phyloP scores from a whole-genome alignment of 2,888 invertebrate species.

The Chloromyia formosa region DNA sequence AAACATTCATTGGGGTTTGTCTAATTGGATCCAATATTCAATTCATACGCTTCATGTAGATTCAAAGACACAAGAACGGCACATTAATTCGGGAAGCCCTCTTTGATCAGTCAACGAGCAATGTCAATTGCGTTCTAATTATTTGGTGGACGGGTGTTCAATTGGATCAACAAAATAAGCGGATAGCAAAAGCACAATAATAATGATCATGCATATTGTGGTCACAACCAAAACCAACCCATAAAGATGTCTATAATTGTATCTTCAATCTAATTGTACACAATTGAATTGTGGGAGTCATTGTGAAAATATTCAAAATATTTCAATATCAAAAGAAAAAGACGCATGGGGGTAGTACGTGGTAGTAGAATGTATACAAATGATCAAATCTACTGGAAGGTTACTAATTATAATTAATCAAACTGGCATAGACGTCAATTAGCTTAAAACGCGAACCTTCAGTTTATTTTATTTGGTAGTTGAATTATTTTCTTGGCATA shows the following conservation, averaged over 20 bases:
- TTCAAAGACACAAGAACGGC: background rate
- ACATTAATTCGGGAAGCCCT: constrained; percentile 17
- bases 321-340: background rate
- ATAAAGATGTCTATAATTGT: background rate
- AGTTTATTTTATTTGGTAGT: background rate
- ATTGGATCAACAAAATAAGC: constrained; percentile 14
- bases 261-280: background rate
- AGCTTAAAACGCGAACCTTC: background rate
- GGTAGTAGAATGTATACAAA: background rate
- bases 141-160: constrained; percentile 22
- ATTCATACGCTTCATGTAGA: background rate
- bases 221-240: background rate
- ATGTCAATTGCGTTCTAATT: constrained; percentile 41
- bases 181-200: background rate
- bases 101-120: constrained; percentile 16
- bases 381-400: background rate
- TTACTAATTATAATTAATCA: constrained; percentile 15
- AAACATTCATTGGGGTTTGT: background rate
- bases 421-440: background rate
- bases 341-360: too few relatives aligned
- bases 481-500: too few relatives aligned
- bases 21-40: constrained; percentile 10
- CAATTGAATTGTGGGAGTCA: background rate
- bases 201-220: background rate
- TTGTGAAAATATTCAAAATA: constrained; percentile 4